phyloP scores from a whole-genome alignment of 2,113 vertebrate species.

The Odobenus rosmarus region DNA sequence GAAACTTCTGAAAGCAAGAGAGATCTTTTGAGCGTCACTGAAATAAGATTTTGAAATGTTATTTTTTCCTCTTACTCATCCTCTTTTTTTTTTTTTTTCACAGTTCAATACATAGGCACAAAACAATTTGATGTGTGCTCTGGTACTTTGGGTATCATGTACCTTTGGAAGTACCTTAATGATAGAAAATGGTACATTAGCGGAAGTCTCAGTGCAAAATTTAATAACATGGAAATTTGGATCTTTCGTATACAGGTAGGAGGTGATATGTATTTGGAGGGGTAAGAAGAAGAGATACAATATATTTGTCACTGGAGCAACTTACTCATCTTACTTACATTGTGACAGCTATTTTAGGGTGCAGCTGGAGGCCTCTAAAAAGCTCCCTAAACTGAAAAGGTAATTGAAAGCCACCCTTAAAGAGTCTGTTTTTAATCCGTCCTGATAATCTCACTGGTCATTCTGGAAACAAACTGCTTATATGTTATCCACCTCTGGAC shows the following conservation, averaged over 20 bases:
- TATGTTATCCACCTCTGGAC: background rate
- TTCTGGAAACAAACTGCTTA: background rate
- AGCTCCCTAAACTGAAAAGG: background rate
- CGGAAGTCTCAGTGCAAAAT: background rate
- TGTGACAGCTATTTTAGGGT: background rate
- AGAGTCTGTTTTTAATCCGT: background rate
- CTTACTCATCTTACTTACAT: background rate
- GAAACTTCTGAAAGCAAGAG: constrained; percentile 10
- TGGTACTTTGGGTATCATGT: background rate
- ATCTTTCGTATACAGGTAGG: background rate
- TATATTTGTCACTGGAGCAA: background rate
- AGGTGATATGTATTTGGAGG: background rate
- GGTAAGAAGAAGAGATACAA: background rate
- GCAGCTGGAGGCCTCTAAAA: background rate
- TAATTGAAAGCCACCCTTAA: background rate
- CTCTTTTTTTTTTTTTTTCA: background rate
- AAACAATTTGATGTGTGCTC: background rate
- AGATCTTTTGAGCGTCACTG: background rate
- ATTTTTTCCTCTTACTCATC: background rate
- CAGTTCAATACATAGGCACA: background rate
- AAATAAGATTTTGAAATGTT: constrained; percentile 38
- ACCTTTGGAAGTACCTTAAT: background rate
- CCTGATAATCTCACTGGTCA: background rate
- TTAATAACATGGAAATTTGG: constrained; percentile 5
- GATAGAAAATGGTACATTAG: background rate